phyloP scores from a whole-genome alignment of 2,113 vertebrate genomes.

The Cathartes aura region DNA sequence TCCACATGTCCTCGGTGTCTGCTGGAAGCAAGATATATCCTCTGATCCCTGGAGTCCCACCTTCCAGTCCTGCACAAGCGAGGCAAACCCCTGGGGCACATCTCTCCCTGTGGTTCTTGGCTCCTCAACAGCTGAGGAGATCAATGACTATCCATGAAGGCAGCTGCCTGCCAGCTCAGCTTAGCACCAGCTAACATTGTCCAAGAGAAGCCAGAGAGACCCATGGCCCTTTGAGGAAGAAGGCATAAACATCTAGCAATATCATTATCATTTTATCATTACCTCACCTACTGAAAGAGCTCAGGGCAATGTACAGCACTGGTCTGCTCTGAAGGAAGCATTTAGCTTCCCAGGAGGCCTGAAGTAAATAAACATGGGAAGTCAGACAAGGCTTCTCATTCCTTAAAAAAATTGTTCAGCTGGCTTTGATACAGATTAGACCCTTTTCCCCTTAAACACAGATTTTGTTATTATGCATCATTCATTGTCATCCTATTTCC shows the following conservation, averaged over 20 bases:
- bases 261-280: not conserved
- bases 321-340: not conserved
- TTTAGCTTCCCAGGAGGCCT: not conserved
- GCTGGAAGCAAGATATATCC: not conserved
- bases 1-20: not conserved
- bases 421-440: not conserved
- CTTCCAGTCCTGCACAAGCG: not conserved
- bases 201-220: not conserved
- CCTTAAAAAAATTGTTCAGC: not conserved
- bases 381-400: not conserved
- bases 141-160: not conserved
- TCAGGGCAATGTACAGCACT: rapidly evolving
- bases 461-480: not conserved
- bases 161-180: not conserved
- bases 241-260: not conserved
- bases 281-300: not conserved
- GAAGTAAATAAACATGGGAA: not conserved
- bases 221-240: not conserved
- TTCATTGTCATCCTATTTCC: not conserved
- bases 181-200: not conserved
- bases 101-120: not conserved
- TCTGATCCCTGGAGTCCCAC: not conserved
- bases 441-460: not conserved
- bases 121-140: not conserved
- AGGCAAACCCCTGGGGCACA: not conserved